A percentile compares a stretch with the other conserved stretches of the same genome.
Conservation (phyloP, 2,888 invertebrate genomes). For the Habrosyne pyritoides region DNA sequence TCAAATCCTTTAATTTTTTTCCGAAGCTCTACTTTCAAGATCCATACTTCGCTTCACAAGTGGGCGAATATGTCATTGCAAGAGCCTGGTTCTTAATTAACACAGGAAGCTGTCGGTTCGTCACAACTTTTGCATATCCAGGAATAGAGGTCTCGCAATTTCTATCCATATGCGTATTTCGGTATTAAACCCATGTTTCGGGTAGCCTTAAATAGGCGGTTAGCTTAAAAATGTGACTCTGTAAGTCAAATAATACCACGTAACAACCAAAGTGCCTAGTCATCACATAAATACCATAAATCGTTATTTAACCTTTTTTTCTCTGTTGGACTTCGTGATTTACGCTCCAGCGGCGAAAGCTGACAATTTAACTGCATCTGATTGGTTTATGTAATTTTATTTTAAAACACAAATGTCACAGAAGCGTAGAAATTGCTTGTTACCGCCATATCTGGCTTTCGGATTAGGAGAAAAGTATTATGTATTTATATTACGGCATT, state of each 20-base stretch:
- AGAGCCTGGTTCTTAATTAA: too few species aligned
- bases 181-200: too few species aligned
- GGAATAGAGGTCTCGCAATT: too few species aligned
- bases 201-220: too few species aligned
- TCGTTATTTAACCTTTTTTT: neutral
- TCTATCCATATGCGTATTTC: too few species aligned
- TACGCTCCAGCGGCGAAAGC: slow-evolving; percentile 3
- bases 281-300: slow-evolving; percentile 6
- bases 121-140: too few species aligned
- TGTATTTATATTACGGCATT: neutral
- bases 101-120: too few species aligned
- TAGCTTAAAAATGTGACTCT: neutral
- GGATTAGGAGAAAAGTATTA: slow-evolving; percentile 17
- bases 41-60: too few species aligned
- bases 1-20: too few species aligned
- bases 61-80: too few species aligned
- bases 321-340: neutral
- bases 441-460: slow-evolving; percentile 8
- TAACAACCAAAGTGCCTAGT: neutral
- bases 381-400: slow-evolving; percentile 22
- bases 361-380: neutral
- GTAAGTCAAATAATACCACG: neutral
- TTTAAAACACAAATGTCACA: slow-evolving; percentile 20
- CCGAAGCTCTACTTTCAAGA: too few species aligned
- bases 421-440: slow-evolving; percentile 12